Conservation (phyloP, 2,113 vertebrate genomes). For the Microtus oregoni region DNA sequence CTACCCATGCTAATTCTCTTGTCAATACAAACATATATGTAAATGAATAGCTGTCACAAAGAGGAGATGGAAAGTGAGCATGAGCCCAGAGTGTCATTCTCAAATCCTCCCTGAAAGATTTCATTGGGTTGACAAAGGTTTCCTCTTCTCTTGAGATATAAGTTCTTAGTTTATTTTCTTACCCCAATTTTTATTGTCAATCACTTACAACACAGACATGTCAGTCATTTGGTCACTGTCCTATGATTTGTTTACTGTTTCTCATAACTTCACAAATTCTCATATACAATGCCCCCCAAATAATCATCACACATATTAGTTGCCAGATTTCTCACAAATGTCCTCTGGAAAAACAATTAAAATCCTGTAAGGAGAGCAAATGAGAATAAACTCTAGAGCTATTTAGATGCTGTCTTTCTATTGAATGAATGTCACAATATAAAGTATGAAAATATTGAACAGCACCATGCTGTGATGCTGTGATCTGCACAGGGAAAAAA, state of each 20-base stretch:
- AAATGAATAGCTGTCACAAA: background rate
- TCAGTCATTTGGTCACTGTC: background rate
- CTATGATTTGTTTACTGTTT: background rate
- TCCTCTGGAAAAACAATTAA: conserved; percentile 1
- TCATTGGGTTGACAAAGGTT: background rate
- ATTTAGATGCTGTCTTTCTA: background rate
- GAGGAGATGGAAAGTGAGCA: fast-evolving
- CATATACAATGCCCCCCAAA: background rate
- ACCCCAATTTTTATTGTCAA: background rate
- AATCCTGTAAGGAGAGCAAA: background rate
- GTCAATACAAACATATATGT: background rate
- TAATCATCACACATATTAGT: background rate
- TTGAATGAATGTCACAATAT: background rate
- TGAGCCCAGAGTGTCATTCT: background rate
- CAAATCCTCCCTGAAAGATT: background rate
- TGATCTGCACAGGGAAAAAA: background rate
- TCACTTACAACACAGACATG: fast-evolving
- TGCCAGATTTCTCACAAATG: background rate
- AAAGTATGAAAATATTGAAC: background rate
- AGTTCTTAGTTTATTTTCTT: background rate
- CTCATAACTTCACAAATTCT: background rate
- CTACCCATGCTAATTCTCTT: background rate
- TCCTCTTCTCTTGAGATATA: background rate
- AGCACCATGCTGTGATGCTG: background rate
- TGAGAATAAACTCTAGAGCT: background rate